phyloP scores from a whole-genome alignment of 2,888 invertebrate genomes.

The Cantharis rufa region DNA sequence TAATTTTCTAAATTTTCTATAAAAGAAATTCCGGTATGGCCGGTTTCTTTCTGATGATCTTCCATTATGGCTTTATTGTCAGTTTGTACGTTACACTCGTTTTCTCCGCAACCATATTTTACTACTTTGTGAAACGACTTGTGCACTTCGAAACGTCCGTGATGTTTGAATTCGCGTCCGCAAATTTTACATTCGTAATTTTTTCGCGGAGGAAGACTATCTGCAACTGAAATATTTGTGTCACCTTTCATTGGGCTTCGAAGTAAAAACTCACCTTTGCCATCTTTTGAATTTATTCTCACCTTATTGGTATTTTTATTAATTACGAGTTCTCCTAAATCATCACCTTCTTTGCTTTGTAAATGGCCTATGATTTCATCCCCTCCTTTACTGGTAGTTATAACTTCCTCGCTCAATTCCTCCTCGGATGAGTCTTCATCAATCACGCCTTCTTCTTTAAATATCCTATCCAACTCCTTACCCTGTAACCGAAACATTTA shows the following conservation, averaged over 20 bases:
- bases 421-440: conserved; percentile 63
- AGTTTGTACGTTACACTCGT: conserved; percentile 44
- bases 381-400: conserved; percentile 25
- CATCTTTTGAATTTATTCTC: conserved; percentile 28
- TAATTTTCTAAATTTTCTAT: conserved; percentile 51
- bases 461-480: conserved; percentile 74
- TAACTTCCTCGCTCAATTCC: conserved; percentile 47
- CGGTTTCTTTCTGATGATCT: conserved; percentile 61
- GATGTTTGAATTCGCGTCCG: conserved; percentile 58
- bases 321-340: conserved; percentile 66
- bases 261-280: conserved; percentile 40
- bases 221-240: neutral
- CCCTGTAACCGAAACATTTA: conserved; percentile 57
- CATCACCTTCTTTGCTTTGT: conserved; percentile 63
- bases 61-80: conserved; percentile 58
- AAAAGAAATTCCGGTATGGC: conserved; percentile 61
- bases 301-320: conserved; percentile 51
- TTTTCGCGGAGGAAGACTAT: conserved; percentile 33
- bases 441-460: conserved; percentile 72
- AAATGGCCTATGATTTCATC: conserved; percentile 69
- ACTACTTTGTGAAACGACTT: conserved; percentile 66
- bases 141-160: conserved; percentile 59
- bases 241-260: neutral
- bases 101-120: conserved; percentile 60
- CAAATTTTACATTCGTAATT: conserved; percentile 60